Percentiles rank a stretch among this genome's conserved stretches.
These are phyloP conservation scores for Akabosia matsudoensis DNA, from an alignment of 1,140 invertebrate species.

Conservation along the genomic window DNA sequence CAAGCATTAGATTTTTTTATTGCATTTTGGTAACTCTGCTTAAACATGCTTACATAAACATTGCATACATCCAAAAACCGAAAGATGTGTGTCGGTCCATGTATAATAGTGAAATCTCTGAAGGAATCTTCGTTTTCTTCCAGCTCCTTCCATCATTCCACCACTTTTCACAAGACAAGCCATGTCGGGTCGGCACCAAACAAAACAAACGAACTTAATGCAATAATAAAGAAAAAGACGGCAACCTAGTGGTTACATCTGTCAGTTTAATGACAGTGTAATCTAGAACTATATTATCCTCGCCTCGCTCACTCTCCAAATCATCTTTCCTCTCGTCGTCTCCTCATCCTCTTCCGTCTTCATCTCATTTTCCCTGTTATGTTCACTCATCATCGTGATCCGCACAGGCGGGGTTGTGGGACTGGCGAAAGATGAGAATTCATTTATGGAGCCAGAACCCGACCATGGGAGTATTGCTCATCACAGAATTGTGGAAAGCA, in stretches of 20 bases:
- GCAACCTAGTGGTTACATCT: conserved; percentile 18
- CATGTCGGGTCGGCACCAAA: neutral
- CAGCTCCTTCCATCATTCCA: no score
- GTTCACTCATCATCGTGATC: neutral
- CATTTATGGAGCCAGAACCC: neutral
- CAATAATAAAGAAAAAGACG: conserved; percentile 1
- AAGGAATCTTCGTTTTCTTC: neutral
- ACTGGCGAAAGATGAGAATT: neutral
- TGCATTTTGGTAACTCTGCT: neutral
- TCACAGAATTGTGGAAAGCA: no score
- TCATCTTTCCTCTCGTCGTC: neutral
- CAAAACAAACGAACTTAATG: neutral
- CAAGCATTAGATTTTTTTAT: neutral
- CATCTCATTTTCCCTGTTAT: neutral
- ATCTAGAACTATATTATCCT: conserved; percentile 19
- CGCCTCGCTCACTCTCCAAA: neutral
- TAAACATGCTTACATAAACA: no score
- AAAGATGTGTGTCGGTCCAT: no score
- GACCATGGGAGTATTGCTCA: neutral
- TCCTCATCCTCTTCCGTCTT: neutral
- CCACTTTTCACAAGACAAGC: no score
- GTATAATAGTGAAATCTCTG: neutral
- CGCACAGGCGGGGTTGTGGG: neutral
- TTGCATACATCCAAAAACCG: no score
- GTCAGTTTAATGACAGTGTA: conserved; percentile 24